Evolutionary conservation across 2,888 invertebrate species (phyloP), one percentile per base, ranked within the genome.

Genomic region (Dicyrtoma fusca): DNA sequence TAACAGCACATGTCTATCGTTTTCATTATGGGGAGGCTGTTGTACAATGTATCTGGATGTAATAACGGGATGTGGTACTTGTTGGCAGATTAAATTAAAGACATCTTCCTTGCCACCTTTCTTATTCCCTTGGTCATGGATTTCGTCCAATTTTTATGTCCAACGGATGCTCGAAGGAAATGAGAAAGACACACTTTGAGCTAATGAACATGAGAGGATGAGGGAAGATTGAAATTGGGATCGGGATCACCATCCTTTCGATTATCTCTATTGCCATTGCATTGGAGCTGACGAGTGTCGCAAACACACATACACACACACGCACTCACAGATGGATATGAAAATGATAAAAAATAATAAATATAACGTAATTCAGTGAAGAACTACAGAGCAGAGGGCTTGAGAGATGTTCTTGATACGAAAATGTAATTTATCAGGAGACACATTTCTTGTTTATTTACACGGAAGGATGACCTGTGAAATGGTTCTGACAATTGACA

Each of bases 381-480:
- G n/a, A n/a, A n/a, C n/a, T n/a, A n/a, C n/a, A n/a, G n/a, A n/a
- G 34, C 8, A 5, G 34, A 34, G 34, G 3, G 4, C 8, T 34
- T 34, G 34, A 34, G 34, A 34, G 34, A 34, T 34, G 34, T 34
- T 34, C 34, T 34, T 34, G 34, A 34, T 34, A 34, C 3, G 34
- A 34, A 53, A 19, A 53, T 53, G n/a, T 53, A 53, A 53, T 53
- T 53, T 53, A 53, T 53, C 53, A 53, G 53, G 34, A 19, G 53
- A 53, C 53, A 49, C 3, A 57, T 59, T 42, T 62, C 55, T 68
- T 61, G 34, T 51, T 45, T 25, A 47, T 57, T 53, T 59, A 44
- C 19, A 61, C 34, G n/a, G 19, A 17, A 59, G 19, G 8, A 44
- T 34, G 34, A 34, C 34, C 34, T 34, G 34, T 17, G 49, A 49